Evolutionary conservation across 2,797 vertebrate species (phyloP).

Genomic region (Leptodactylus fallax): DNA sequence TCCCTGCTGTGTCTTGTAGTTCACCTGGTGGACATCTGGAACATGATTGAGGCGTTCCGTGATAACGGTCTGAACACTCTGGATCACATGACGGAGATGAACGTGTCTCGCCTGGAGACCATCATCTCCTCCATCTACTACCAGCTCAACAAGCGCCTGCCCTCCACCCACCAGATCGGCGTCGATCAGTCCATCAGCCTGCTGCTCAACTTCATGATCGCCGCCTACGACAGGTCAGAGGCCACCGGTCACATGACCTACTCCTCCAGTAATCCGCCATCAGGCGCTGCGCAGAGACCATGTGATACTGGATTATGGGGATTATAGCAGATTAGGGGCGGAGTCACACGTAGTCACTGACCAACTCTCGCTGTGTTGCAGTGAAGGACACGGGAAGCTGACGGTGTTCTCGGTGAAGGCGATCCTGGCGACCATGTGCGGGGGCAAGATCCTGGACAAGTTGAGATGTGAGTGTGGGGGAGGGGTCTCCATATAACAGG

Average conservation of each 20-base stretch:
- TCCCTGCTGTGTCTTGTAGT: slow-evolving; percentile 74
- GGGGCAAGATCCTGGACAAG: slow-evolving; percentile 97
- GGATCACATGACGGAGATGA: slow-evolving; percentile 91
- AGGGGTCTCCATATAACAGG: no score
- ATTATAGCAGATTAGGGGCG: no score
- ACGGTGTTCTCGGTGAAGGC: slow-evolving; percentile 97
- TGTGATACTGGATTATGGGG: no score
- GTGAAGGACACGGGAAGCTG: slow-evolving; percentile 94
- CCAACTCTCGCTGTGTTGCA: slow-evolving; percentile 71
- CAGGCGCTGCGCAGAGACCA: no score
- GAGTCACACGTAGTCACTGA: neutral
- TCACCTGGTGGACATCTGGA: slow-evolving; percentile 98
- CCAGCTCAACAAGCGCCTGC: slow-evolving; percentile 96
- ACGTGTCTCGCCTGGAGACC: slow-evolving; percentile 93
- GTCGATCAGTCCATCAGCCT: slow-evolving; percentile 97
- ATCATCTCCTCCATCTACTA: slow-evolving; percentile 98
- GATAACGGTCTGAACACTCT: slow-evolving; percentile 97
- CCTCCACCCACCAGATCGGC: slow-evolving; percentile 96
- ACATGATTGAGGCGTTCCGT: slow-evolving; percentile 98
- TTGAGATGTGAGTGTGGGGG: slow-evolving; percentile 88
- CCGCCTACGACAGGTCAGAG: slow-evolving; percentile 91
- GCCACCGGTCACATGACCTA: neutral
- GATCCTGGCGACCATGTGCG: slow-evolving; percentile 96
- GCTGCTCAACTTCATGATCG: slow-evolving; percentile 97
- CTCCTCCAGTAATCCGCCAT: no score